Conservation (phyloP, 2,888 invertebrate genomes). For the Nematopogon swammerdamellus region DNA sequence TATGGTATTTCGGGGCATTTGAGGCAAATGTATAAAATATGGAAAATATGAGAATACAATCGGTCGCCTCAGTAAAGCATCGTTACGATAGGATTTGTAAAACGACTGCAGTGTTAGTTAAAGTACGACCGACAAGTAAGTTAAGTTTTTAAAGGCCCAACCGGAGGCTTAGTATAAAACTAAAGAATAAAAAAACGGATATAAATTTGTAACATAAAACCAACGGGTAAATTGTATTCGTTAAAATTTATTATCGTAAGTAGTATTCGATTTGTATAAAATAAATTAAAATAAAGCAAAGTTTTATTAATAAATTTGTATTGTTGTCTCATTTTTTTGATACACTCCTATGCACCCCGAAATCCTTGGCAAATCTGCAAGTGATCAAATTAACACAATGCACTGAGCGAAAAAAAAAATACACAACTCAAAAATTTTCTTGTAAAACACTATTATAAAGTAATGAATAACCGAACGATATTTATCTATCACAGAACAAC, state of each 20-base stretch:
- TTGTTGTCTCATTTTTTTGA: background rate
- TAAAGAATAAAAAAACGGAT: slow-evolving; percentile 28
- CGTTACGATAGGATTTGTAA: slow-evolving; percentile 20
- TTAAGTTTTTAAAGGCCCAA: slow-evolving; percentile 53
- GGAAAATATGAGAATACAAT: too few species aligned
- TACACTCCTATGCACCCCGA: too few species aligned
- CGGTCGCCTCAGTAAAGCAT: too few species aligned
- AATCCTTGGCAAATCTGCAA: too few species aligned
- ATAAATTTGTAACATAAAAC: slow-evolving; percentile 23
- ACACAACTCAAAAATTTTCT: too few species aligned
- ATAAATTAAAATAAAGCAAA: slow-evolving; percentile 55
- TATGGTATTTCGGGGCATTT: too few species aligned
- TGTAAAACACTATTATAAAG: too few species aligned
- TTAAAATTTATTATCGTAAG: slow-evolving; percentile 55
- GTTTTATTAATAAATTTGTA: background rate
- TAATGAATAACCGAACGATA: too few species aligned
- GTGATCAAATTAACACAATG: too few species aligned
- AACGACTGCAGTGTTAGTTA: slow-evolving; percentile 33
- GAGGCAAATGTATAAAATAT: too few species aligned
- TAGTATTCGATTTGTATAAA: slow-evolving; percentile 58
- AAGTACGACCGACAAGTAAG: slow-evolving; percentile 41
- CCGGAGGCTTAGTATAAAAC: slow-evolving; percentile 51
- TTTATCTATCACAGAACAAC: too few species aligned
- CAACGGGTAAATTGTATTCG: slow-evolving; percentile 53
- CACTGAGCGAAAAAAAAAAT: too few species aligned